A percentile compares a stretch with the other conserved stretches of the same genome.
Conservation (phyloP, 2,888 invertebrate species). For the Ephialtes manifestator region DNA sequence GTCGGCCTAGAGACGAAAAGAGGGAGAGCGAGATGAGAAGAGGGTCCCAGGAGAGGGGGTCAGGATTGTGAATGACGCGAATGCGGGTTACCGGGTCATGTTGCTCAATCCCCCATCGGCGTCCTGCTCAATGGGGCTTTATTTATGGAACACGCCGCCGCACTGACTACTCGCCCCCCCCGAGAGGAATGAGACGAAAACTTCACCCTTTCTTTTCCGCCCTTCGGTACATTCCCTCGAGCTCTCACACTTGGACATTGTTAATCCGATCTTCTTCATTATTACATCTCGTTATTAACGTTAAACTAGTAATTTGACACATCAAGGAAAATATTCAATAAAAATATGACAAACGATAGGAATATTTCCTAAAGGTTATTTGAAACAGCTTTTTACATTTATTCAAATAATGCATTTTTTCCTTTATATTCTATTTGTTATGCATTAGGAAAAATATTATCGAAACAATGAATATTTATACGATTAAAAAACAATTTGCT, state of each 20-base stretch:
- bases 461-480: no score
- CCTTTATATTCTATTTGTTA: neutral
- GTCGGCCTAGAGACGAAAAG: slow-evolving; percentile 57
- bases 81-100: slow-evolving; percentile 85
- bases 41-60: slow-evolving; percentile 53
- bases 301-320: neutral
- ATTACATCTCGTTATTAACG: neutral
- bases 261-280: slow-evolving; percentile 23
- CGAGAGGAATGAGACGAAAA: slow-evolving; percentile 51
- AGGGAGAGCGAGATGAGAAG: slow-evolving; percentile 42
- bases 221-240: slow-evolving; percentile 8
- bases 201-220: slow-evolving; percentile 22
- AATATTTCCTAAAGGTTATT: neutral
- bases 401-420: neutral
- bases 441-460: no score
- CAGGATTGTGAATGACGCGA: slow-evolving; percentile 85
- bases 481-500: no score
- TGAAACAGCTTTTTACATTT: neutral
- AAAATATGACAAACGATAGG: neutral
- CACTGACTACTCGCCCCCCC: slow-evolving; percentile 20
- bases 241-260: slow-evolving; percentile 6
- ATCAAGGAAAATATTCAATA: neutral
- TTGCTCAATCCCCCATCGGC: slow-evolving; percentile 79
- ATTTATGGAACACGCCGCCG: slow-evolving; percentile 81
- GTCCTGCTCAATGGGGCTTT: slow-evolving; percentile 83